A percentile compares a stretch with the other conserved stretches of the same genome.
phyloP scores from a whole-genome alignment of 2,797 vertebrate genomes.

The Phataginus tricuspis region DNA sequence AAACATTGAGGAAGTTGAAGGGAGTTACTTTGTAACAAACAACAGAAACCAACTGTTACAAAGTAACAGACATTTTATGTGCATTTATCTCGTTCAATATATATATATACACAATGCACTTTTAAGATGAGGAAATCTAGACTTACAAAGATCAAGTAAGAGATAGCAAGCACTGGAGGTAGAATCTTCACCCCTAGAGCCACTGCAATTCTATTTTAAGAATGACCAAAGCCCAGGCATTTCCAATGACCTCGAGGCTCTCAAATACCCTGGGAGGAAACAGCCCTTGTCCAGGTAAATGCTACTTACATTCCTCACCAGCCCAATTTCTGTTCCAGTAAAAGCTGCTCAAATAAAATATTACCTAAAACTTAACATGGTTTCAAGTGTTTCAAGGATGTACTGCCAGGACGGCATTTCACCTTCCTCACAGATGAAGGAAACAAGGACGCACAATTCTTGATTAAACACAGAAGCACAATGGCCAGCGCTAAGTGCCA shows the following conservation, averaged over 20 bases:
- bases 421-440: background rate
- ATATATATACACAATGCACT: rapidly evolving
- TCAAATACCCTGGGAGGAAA: background rate
- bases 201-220: background rate
- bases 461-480: background rate
- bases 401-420: background rate
- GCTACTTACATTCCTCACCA: background rate
- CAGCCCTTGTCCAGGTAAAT: background rate
- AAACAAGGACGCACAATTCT: background rate
- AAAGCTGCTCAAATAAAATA: background rate
- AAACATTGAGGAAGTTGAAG: conserved; percentile 37
- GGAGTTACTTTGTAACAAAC: background rate
- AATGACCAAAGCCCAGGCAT: background rate
- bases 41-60: background rate
- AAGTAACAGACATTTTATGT: rapidly evolving
- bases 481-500: background rate
- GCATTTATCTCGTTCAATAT: background rate
- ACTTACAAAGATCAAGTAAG: background rate
- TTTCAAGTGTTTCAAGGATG: background rate
- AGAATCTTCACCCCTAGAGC: background rate
- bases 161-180: background rate
- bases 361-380: background rate
- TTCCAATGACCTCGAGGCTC: background rate
- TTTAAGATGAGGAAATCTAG: background rate
- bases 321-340: background rate